These are phyloP conservation scores for Hypocryptadius cinnamomeus DNA, from an alignment of 2,113 vertebrate species.

Conservation along the genomic window DNA sequence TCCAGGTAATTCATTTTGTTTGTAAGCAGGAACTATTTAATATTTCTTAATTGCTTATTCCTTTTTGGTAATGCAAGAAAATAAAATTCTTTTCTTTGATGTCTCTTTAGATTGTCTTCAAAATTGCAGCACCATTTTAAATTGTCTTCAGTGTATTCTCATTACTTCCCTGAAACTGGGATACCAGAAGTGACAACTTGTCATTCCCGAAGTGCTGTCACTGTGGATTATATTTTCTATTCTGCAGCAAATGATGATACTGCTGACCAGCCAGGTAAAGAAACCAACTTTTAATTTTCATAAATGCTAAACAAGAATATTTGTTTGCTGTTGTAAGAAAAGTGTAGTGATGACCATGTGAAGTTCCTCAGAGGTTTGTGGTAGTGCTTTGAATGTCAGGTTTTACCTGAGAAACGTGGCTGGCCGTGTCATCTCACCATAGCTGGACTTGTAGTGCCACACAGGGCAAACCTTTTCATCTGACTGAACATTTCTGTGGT, in stretches of 20 bases:
- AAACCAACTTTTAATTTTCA: not conserved
- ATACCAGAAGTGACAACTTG: slow-evolving; percentile 90
- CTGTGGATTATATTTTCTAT: slow-evolving; percentile 97
- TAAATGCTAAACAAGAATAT: not conserved
- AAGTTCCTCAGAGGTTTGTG: not conserved
- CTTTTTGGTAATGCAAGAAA: not conserved
- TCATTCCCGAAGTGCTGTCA: slow-evolving; percentile 85
- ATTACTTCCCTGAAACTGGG: slow-evolving; percentile 75
- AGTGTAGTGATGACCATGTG: not conserved
- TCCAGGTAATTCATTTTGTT: not conserved
- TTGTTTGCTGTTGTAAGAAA: not conserved
- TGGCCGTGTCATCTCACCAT: not conserved
- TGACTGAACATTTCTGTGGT: not conserved
- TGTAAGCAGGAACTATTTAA: not conserved
- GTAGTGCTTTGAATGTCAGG: not conserved
- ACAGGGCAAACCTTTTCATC: not conserved
- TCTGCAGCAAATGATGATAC: slow-evolving; percentile 66
- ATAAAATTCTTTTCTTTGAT: not conserved
- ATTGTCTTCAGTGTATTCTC: slow-evolving; percentile 86
- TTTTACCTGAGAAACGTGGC: not conserved
- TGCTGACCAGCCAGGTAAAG: slow-evolving; percentile 65
- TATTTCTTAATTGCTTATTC: not conserved
- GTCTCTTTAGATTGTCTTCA: slow-evolving; percentile 55
- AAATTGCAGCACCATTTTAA: slow-evolving; percentile 78
- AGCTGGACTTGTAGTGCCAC: not conserved